These are phyloP conservation scores for Acanthurus lineatus DNA, from an alignment of 2,797 vertebrate species.

Conservation along the genomic window DNA sequence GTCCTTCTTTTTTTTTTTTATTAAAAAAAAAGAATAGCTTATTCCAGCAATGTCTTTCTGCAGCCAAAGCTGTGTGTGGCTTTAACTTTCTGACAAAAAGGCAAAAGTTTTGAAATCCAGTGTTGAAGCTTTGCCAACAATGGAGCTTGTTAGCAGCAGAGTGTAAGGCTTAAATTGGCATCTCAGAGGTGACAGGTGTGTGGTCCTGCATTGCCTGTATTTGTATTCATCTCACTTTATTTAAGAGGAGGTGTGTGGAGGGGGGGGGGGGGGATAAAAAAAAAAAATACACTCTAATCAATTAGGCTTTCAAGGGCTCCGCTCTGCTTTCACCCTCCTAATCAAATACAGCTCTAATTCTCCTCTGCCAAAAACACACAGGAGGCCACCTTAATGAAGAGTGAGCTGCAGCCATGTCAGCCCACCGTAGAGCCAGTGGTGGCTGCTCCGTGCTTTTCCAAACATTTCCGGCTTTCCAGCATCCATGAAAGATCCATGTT, in stretches of 20 bases:
- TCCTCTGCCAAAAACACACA: constrained; percentile 62
- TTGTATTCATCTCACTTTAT: constrained; percentile 82
- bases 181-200: constrained; percentile 80
- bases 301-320: constrained; percentile 78
- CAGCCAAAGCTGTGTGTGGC: constrained; percentile 31
- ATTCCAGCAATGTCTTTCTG: constrained; percentile 40
- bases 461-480: constrained; percentile 43
- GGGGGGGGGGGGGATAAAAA: constrained; percentile 39
- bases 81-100: constrained; percentile 57
- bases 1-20: constrained; percentile 1
- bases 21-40: background rate
- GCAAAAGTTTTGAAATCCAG: constrained; percentile 62
- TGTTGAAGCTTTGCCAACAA: constrained; percentile 60
- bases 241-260: constrained; percentile 67
- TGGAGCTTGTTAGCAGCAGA: constrained; percentile 72
- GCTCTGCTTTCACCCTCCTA: constrained; percentile 69
- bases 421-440: constrained; percentile 24
- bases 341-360: constrained; percentile 78
- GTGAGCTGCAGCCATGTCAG: constrained; percentile 46
- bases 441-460: constrained; percentile 11
- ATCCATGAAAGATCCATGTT: constrained; percentile 33
- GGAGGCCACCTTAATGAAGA: constrained; percentile 66
- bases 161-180: constrained; percentile 74
- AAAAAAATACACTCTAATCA: constrained; percentile 77
- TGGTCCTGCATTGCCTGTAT: constrained; percentile 68